phyloP scores from a whole-genome alignment of 2,797 vertebrate genomes.

The Rhinophrynus dorsalis region DNA sequence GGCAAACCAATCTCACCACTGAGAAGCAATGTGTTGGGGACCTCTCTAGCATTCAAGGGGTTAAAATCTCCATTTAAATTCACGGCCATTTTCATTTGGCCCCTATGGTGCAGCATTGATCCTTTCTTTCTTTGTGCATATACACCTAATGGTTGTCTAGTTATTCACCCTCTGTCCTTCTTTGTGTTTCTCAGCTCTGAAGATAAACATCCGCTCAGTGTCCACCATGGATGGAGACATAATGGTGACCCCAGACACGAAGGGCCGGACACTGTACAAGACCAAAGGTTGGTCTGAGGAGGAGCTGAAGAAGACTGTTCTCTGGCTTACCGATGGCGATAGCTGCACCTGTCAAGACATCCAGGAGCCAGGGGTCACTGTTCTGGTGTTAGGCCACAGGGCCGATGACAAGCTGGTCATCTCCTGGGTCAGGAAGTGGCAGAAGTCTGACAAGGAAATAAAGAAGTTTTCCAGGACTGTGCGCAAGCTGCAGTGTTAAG shows the following conservation, averaged over 20 bases:
- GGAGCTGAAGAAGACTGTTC: conserved; percentile 62
- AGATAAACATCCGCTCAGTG: conserved; percentile 44
- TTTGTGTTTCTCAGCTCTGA: conserved; percentile 43
- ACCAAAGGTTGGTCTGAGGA: conserved; percentile 63
- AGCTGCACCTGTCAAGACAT: conserved; percentile 71
- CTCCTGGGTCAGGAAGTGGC: conserved; percentile 72
- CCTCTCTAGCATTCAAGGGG: no score
- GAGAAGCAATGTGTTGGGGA: no score
- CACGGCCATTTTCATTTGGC: no score
- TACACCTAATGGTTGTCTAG: no score
- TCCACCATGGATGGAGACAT: conserved; percentile 56
- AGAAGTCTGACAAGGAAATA: conserved; percentile 69
- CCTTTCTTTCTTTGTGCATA: no score
- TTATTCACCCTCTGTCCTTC: no score
- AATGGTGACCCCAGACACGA: conserved; percentile 65
- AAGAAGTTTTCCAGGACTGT: conserved; percentile 73
- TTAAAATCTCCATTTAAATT: no score
- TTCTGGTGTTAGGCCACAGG: conserved; percentile 65
- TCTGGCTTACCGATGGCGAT: conserved; percentile 73
- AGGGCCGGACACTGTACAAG: conserved; percentile 72
- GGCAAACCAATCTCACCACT: no score
- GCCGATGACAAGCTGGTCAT: conserved; percentile 68
- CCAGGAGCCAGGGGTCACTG: conserved; percentile 56
- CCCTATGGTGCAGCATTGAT: no score
- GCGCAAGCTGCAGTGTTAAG: conserved; percentile 67